Evolutionary conservation across 2,113 vertebrate species (phyloP).

Genomic region (Hymenochirus boettgeri): DNA sequence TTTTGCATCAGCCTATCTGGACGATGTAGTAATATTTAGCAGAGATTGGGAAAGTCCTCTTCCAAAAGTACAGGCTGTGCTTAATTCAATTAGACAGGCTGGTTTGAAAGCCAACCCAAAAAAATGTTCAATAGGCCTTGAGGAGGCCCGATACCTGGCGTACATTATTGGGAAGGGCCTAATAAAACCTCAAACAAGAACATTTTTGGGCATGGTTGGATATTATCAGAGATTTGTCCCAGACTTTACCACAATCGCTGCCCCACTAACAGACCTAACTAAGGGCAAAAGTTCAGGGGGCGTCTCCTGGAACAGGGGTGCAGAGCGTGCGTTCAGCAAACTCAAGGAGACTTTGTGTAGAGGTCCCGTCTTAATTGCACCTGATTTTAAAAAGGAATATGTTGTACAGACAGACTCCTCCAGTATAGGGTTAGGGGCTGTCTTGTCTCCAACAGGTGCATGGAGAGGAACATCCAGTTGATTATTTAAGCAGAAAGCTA

Average conservation of each 20-base stretch:
- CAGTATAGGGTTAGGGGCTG: too few species aligned
- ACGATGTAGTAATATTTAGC: background rate
- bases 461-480: background rate
- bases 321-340: background rate
- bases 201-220: background rate
- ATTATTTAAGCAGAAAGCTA: background rate
- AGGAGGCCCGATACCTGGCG: background rate
- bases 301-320: background rate
- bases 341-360: background rate
- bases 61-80: background rate
- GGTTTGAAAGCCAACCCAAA: background rate
- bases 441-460: background rate
- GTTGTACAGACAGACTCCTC: too few species aligned
- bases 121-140: background rate
- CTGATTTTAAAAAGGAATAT: too few species aligned
- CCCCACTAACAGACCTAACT: background rate
- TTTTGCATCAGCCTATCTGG: background rate
- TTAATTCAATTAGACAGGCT: background rate
- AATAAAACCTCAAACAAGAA: background rate
- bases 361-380: too few species aligned
- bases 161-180: background rate
- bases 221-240: constrained; percentile 9
- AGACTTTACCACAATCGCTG: background rate
- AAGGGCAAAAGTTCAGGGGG: background rate
- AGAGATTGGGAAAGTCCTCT: background rate